phyloP scores from a whole-genome alignment of 2,797 vertebrate genomes.

The Oreortyx pictus region DNA sequence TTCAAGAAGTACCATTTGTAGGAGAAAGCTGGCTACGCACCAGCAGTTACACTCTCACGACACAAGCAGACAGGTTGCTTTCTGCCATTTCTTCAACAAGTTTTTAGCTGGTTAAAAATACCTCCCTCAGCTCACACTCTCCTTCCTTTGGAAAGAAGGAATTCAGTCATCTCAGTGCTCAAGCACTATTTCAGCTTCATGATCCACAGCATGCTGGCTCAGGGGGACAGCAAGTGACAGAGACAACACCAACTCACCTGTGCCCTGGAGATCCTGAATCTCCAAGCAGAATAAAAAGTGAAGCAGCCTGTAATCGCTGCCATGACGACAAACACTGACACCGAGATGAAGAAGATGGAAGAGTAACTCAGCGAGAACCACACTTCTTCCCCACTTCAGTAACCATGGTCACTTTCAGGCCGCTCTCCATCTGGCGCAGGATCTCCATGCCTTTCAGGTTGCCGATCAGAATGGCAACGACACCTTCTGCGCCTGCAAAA shows the following conservation, averaged over 20 bases:
- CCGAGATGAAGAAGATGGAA: slow-evolving; percentile 92
- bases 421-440: slow-evolving; percentile 73
- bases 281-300: slow-evolving; percentile 87
- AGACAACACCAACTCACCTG: slow-evolving; percentile 55
- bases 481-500: slow-evolving; percentile 78
- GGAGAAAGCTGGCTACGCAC: background rate
- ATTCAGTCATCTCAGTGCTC: background rate
- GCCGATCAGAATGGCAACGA: slow-evolving; percentile 91
- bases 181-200: background rate
- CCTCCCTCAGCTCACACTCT: background rate
- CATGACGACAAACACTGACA: slow-evolving; percentile 92
- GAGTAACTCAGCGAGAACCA: slow-evolving; percentile 87
- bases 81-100: background rate
- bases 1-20: background rate
- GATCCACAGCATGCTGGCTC: background rate
- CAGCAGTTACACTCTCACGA: background rate
- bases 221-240: background rate
- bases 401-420: slow-evolving; percentile 83
- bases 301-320: slow-evolving; percentile 91
- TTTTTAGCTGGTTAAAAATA: background rate
- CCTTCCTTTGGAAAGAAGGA: background rate
- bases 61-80: background rate
- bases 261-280: no score
- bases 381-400: slow-evolving; percentile 85
- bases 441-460: slow-evolving; percentile 87